Evolutionary conservation across 2,888 invertebrate species (phyloP), one percentile per base, ranked within the genome.

Genomic region (Heteropelma amictum): DNA sequence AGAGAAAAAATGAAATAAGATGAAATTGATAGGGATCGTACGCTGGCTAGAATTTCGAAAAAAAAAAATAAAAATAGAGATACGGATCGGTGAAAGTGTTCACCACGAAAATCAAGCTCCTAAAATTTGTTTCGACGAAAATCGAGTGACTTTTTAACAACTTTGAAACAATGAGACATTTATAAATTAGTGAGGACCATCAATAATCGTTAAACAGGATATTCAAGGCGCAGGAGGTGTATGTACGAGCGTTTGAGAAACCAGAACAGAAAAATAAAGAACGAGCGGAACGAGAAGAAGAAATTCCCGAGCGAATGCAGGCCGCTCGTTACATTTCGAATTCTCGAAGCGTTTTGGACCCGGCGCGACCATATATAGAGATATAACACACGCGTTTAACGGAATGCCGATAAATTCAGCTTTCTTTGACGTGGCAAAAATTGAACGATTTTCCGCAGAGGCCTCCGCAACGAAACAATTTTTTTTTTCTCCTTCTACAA

Each of bases 361-460:
- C 58, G 49, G 51, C 74, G 74, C 72, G 69, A 77, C 81, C 7
- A 35, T 14, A 35, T 23, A 49, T 26, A 49, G 14, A 14, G n/a
- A n/a, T n/a, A n/a, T n/a, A n/a, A 21, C 8, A 10, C 53, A 28
- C 14, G 14, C 72, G 78, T 83, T 80, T 77, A 70, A 47, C 76
- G 78, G 81, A 84, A 84, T 83, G 81, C 75, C 81, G 80, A 85
- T 84, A 78, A 81, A 69, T 69, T 35, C 38, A 63, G 70, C 35
- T 47, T 40, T 56, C 30, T 38, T 19, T 21, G 10, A 6, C 30
- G 4, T 14, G 14, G 54, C 47, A 26, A 73, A 68, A 68, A 49
- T 38, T 38, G 23, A 47, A 70, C 67, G 53, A 58, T 70, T 67
- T 77, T 58, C 17, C 28, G n/a, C 28, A 23, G 26, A n/a, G 23